Evolutionary conservation across 1,140 invertebrate genomes (phyloP), one percentile per base, ranked within the genome.

Genomic region (Drusus annulatus): DNA sequence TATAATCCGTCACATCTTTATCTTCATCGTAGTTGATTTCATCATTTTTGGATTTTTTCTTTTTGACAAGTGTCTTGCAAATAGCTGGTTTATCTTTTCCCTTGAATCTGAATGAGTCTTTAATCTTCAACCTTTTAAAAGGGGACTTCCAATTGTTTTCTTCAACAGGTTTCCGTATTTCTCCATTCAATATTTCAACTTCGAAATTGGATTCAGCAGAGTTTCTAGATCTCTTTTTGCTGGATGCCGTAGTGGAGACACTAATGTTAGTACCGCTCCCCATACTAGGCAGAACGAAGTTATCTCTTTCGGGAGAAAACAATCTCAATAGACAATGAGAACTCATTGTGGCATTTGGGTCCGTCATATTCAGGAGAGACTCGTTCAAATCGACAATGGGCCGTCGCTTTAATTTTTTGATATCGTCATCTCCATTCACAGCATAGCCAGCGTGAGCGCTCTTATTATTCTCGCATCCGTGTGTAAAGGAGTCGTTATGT

Each of bases 61-160:
- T 88, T 80, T 80, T 82, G 21, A 62, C 15, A 2, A 51, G 19
- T 4, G 84, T 86, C 84, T 90, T 89, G 80, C 88, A 89, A 83
- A 89, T 89, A 7, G 86, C 87, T 2, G 89, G 88, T 83, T 86
- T 86, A 79, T 86, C 89, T 80, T 80, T 84, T 2, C 76, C 56
- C 83, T 90, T 90, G 80, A 90, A 90, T 79, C 89, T 89, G 82
- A 90, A 90, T 0, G 89, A 90, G 83, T 90, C 89, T 83, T 90
- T 90, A 51, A 90, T 89, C 84, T 90, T 90, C 36, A 90, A 82
- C 80, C 88, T 86, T 85, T 90, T 90, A 25, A 90, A 90, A 1
- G 80, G 83, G 16, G 89, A 89, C 84, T 89, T 90, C 88, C 89
- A 90, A 76, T 89, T 86, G 28, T 86, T 87, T 28, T 89, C 88